Base-by-base conservation (phyloP, 2,113 vertebrate genomes). In the Colius striatus region DNA sequence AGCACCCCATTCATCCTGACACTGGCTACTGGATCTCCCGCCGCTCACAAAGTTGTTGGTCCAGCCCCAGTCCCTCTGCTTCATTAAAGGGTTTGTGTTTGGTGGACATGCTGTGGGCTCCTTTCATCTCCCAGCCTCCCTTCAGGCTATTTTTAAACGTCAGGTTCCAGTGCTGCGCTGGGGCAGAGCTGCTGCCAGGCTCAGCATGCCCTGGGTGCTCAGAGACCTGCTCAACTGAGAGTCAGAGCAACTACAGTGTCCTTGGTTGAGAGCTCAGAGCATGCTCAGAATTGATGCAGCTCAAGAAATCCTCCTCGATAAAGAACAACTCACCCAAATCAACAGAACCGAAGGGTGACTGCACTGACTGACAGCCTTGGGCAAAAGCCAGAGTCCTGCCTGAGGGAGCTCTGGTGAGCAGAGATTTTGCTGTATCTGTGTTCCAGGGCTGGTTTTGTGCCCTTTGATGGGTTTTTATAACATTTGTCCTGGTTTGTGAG, bases 1-100 rank as follows among this genome's bases (percentile, higher is more conserved):
- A 95, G 84, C 3, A 8, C 60, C 22, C 94, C 5, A 89, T 91
- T 94, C 80, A 97, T 68, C 66, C 66, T 10, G 36, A 61, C 34
- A 70, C 53, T 41, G 62, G 87, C 87, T 74, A 72, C 72, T 30
- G 68, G 22, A 58, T 79, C 72, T 62, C 84, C 67, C 80, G 82
- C 32, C 2, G n/a, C 88, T 82, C 73, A 32, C 84, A 9, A 47
- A 62, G 77, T 13, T 13, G 41, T 26, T 34, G 81, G 80, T 66
- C 79, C 92, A 89, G 89, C 67, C 85, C 58, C 54, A 9, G 87
- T 9, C 75, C 32, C 85, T 72, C 19, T 2, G 62, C 70, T 81
- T 50, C 78, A 66, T 92, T 77, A 61, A 50, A 90, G 76, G 75
- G 53, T 48, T 81, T 72, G 84, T 75, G 55, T 91, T 63, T 77